phyloP scores from a whole-genome alignment of 2,888 invertebrate genomes.

The Ornithoptera alexandrae region DNA sequence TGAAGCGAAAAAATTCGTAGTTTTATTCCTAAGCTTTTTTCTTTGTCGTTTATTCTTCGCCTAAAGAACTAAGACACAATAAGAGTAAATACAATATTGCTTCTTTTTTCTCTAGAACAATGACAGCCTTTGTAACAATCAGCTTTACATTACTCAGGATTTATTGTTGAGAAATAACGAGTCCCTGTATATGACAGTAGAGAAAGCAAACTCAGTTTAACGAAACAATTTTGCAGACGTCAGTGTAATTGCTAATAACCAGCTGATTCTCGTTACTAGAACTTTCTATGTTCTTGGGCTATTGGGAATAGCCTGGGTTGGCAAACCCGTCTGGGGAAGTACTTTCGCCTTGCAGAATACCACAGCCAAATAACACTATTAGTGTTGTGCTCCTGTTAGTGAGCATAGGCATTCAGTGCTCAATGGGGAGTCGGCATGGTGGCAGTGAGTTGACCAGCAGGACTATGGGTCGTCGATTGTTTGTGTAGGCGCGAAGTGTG shows the following conservation, averaged over 20 bases:
- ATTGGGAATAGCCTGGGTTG: too few species aligned
- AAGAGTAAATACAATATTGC: not conserved
- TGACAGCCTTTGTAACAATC: not conserved
- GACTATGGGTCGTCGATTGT: too few species aligned
- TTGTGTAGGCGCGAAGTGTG: too few species aligned
- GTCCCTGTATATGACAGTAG: not conserved
- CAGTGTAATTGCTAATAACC: not conserved
- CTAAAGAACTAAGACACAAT: not conserved
- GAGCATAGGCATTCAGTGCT: too few species aligned
- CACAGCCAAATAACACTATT: too few species aligned
- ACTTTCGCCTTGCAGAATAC: too few species aligned
- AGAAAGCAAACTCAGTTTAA: not conserved
- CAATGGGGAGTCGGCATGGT: too few species aligned
- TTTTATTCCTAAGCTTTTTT: not conserved
- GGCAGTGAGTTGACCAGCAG: too few species aligned
- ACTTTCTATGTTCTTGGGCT: too few species aligned
- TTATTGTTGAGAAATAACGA: slow-evolving; percentile 3
- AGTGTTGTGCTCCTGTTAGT: too few species aligned
- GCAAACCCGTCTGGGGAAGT: too few species aligned
- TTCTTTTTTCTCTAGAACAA: not conserved
- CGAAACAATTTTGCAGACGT: not conserved
- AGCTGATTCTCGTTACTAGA: too few species aligned
- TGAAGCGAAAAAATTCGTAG: not conserved
- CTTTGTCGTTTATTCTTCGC: slow-evolving; percentile 1
- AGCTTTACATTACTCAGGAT: not conserved